Evolutionary conservation across 2,888 invertebrate genomes (phyloP), one percentile per base, ranked within the genome.

Genomic region (Oscheius myriophilus): DNA sequence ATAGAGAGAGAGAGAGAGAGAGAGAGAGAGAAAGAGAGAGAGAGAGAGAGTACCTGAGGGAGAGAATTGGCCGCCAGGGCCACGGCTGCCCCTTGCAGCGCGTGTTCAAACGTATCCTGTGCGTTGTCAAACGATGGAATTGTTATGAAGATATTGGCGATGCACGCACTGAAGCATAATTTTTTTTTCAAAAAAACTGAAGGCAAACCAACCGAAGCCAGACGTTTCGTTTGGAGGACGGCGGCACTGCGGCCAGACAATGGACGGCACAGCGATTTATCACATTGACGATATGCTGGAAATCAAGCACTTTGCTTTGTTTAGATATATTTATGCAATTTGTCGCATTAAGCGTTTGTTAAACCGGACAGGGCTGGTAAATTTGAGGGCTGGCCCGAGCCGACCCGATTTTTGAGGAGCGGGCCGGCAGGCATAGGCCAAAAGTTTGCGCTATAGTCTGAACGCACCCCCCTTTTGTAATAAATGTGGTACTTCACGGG

Each of bases 51-150:
- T 33, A 74, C 74, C 43, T 74, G 74, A 9, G 73, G 73, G 6
- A 75, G 49, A 14, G 71, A 75, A 62, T 77, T 75, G 39, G 72
- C 75, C 2, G 69, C 58, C 6, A 75, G 63, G 23, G 68, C 65
- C 39, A 77, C 54, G 41, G 70, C 69, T 33, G 69, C 67, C 26
- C 65, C 66, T 49, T 70, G 71, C 25, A 73, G 14, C n/a, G 70
- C 42, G 33, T 25, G 46, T 9, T 55, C 43, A n/a, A 68, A 49
- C 11, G 55, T 53, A 14, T 46, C 25, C 2, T 42, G 33, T 18
- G 25, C 18, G n/a, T 65, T 26, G 45, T 41, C 42, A 39, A 68
- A 45, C 6, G 68, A 68, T 2, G 68, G 54, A 21, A 68, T 68
- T 4, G 68, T 68, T 21, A 68, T 51, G 39, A 68, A 68, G 9